Conservation (phyloP, 2,797 vertebrate genomes). For the Pogonophryne albipinna region DNA sequence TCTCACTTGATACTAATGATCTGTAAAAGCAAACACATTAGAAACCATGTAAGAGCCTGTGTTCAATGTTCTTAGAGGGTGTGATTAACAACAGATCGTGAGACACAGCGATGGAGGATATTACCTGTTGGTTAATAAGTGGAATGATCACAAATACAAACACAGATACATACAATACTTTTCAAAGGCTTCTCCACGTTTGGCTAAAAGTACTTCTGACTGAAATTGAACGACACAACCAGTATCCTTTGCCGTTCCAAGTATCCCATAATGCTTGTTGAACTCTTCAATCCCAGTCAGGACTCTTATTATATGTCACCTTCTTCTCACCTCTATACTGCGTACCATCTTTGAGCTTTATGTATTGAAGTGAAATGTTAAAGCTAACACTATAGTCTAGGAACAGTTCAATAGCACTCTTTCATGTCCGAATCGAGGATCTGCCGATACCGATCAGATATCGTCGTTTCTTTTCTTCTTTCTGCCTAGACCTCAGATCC, state of each 20-base stretch:
- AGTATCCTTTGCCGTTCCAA: too few relatives aligned
- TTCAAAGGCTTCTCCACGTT: slow-evolving; percentile 2
- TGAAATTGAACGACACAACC: background rate
- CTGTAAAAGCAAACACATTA: slow-evolving; percentile 28
- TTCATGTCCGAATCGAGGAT: too few relatives aligned
- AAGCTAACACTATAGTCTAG: background rate
- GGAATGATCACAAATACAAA: background rate
- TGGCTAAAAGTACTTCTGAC: background rate
- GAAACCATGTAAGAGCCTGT: background rate
- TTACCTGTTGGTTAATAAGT: background rate
- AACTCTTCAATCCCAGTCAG: background rate
- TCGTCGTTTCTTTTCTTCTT: too few relatives aligned
- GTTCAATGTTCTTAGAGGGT: background rate
- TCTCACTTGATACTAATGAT: slow-evolving; percentile 56
- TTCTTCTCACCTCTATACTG: background rate
- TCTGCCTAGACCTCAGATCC: background rate
- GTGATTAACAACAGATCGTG: slow-evolving; percentile 10
- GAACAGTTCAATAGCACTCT: too few relatives aligned
- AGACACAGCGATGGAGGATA: background rate
- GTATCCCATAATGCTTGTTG: background rate
- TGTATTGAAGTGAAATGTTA: background rate
- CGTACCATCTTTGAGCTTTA: background rate
- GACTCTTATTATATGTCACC: background rate
- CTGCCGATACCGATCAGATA: too few relatives aligned
- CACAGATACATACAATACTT: background rate